Evolutionary conservation across 2,888 invertebrate species (phyloP).

Genomic region (Clusia tigrina): DNA sequence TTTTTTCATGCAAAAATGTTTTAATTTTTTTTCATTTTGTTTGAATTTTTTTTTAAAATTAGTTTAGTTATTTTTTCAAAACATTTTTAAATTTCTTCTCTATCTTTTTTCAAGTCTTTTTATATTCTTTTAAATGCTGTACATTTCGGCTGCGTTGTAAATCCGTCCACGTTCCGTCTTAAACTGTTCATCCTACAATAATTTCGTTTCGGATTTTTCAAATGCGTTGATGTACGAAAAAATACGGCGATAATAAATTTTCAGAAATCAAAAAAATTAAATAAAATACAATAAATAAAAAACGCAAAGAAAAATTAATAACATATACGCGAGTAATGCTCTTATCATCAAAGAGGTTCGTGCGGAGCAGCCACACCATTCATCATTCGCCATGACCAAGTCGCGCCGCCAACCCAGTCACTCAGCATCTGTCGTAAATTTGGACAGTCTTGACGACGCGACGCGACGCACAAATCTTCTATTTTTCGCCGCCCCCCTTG

Average conservation of each 20-base stretch:
- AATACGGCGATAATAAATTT: background rate
- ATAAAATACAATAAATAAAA: no score
- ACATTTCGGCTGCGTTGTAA: slow-evolving; percentile 30
- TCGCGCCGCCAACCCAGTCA: no score
- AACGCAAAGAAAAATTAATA: background rate
- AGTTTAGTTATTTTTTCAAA: background rate
- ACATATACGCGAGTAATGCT: background rate
- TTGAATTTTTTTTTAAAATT: slow-evolving; percentile 15
- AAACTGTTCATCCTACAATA: slow-evolving; percentile 34
- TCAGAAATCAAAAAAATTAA: background rate
- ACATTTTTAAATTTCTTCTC: slow-evolving; percentile 10
- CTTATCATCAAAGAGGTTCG: slow-evolving; percentile 4
- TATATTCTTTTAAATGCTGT: background rate
- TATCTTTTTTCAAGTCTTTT: slow-evolving; percentile 2
- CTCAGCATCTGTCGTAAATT: no score
- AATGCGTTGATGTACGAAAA: background rate
- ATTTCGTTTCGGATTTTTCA: background rate
- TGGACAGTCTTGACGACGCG: no score
- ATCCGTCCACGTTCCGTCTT: slow-evolving; percentile 46
- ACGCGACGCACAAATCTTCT: no score
- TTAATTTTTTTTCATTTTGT: slow-evolving; percentile 30
- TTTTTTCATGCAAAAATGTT: slow-evolving; percentile 38
- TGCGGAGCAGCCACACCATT: no score
- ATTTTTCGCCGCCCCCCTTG: no score
- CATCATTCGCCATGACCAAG: no score